A percentile compares a stretch with the other conserved stretches of the same genome.
phyloP scores from a whole-genome alignment of 1,140 invertebrate species.

The Diorhabda sublineata region DNA sequence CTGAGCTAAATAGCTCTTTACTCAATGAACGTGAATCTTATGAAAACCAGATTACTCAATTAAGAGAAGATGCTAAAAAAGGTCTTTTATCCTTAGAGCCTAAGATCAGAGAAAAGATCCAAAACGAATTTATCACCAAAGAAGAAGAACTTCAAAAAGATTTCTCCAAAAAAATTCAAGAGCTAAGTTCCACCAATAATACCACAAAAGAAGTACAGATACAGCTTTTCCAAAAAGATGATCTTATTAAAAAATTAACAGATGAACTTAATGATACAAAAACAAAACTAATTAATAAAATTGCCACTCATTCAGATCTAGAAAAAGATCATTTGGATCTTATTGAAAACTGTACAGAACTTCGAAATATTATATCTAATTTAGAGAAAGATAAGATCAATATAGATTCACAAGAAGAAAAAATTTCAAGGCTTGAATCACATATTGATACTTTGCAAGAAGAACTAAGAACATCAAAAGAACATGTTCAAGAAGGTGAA shows the following conservation, averaged over 20 bases:
- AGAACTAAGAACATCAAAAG: slow-evolving; percentile 35
- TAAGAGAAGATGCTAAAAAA: slow-evolving; percentile 37
- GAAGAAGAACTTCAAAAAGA: slow-evolving; percentile 48
- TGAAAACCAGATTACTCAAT: slow-evolving; percentile 28
- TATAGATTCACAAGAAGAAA: slow-evolving; percentile 50
- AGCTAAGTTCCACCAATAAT: slow-evolving; percentile 43
- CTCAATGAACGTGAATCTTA: slow-evolving; percentile 28
- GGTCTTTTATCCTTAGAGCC: slow-evolving; percentile 37
- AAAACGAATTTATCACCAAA: slow-evolving; percentile 27
- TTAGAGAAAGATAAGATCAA: slow-evolving; percentile 44
- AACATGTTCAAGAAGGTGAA: slow-evolving; percentile 29
- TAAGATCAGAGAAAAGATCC: slow-evolving; percentile 34
- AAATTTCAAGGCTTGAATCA: slow-evolving; percentile 41
- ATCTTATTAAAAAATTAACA: slow-evolving; percentile 43
- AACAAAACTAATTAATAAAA: slow-evolving; percentile 21
- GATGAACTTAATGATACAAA: slow-evolving; percentile 33
- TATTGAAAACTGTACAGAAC: slow-evolving; percentile 34
- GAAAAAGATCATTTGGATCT: slow-evolving; percentile 41
- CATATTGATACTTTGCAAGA: slow-evolving; percentile 37
- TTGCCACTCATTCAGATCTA: slow-evolving; percentile 30
- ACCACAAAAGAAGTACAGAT: slow-evolving; percentile 49
- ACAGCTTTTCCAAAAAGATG: slow-evolving; percentile 46
- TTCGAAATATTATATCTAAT: slow-evolving; percentile 21
- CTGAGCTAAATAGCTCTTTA: slow-evolving; percentile 21
- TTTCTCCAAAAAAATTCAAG: slow-evolving; percentile 46